phyloP scores from a whole-genome alignment of 2,888 invertebrate species.

The Cephalotes varians region DNA sequence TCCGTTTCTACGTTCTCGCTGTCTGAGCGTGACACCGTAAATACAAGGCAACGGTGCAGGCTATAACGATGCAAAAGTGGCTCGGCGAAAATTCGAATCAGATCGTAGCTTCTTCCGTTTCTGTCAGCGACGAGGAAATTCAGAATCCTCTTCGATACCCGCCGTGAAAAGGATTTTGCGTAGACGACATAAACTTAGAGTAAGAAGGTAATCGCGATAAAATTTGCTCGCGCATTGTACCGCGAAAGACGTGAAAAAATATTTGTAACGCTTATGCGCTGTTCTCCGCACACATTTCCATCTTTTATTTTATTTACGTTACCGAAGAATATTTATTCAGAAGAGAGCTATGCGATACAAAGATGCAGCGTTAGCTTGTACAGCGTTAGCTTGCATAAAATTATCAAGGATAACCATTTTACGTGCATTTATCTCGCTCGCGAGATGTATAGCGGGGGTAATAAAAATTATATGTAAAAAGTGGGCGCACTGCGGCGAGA shows the following conservation, averaged over 20 bases:
- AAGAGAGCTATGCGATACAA: background rate
- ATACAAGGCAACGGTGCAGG: conserved; percentile 6
- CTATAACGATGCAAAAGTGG: conserved; percentile 23
- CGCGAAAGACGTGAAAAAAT: background rate
- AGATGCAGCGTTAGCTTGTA: background rate
- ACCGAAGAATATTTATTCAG: background rate
- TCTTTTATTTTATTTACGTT: background rate
- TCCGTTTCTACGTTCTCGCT: conserved; percentile 45
- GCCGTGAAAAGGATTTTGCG: background rate
- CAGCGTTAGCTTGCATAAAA: background rate
- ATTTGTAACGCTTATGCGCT: background rate
- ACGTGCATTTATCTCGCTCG: conserved; percentile 16
- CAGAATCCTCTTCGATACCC: background rate
- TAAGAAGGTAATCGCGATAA: background rate
- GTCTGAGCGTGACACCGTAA: conserved; percentile 44
- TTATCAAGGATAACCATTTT: conserved; percentile 17
- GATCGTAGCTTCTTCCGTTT: conserved; percentile 7
- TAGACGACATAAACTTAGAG: background rate
- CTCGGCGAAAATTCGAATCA: conserved; percentile 17
- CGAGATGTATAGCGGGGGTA: background rate
- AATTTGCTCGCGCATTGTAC: background rate
- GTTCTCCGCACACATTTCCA: background rate
- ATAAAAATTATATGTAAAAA: conserved; percentile 66
- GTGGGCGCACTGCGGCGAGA: conserved; percentile 11
- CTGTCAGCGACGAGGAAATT: conserved; percentile 18